Evolutionary conservation across 2,888 invertebrate genomes (phyloP).

Genomic region (Lasioglossum morio): DNA sequence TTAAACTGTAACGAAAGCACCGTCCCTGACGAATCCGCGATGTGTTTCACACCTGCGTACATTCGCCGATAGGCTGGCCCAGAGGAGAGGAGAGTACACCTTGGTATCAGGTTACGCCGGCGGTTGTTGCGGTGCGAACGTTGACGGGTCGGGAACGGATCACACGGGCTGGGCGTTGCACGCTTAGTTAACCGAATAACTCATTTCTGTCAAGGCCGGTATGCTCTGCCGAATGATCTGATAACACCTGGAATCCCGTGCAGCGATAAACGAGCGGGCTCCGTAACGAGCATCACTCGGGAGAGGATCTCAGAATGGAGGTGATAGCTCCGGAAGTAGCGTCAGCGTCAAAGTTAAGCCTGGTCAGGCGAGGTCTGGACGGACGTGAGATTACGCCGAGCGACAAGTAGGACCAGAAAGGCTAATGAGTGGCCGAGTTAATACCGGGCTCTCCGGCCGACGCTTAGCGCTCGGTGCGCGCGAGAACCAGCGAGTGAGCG

Average conservation of each 20-base stretch:
- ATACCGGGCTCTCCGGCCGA: conserved; percentile 68
- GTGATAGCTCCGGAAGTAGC: conserved; percentile 62
- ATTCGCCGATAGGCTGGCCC: not conserved
- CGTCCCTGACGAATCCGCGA: conserved; percentile 35
- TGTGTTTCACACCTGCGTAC: conserved; percentile 27
- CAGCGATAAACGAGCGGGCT: not conserved
- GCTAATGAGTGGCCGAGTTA: conserved; percentile 78
- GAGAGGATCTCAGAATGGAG: conserved; percentile 35
- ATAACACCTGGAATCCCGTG: conserved; percentile 5
- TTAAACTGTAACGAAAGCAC: conserved; percentile 74
- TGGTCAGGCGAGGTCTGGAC: conserved; percentile 59
- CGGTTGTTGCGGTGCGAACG: not conserved
- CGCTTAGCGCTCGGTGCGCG: conserved; percentile 25
- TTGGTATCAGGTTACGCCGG: not conserved
- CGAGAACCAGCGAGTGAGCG: not conserved
- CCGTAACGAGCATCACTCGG: conserved; percentile 9
- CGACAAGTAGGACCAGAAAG: conserved; percentile 78
- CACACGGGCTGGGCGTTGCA: not conserved
- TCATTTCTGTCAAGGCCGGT: conserved; percentile 12
- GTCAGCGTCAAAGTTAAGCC: conserved; percentile 71
- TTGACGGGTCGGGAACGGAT: not conserved
- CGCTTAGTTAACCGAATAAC: conserved; percentile 5
- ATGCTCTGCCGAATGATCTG: conserved; percentile 5
- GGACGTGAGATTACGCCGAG: conserved; percentile 75
- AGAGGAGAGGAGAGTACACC: not conserved